A percentile compares a stretch with the other conserved stretches of the same genome.
phyloP scores from a whole-genome alignment of 2,888 invertebrate species.

The Troides aeacus region DNA sequence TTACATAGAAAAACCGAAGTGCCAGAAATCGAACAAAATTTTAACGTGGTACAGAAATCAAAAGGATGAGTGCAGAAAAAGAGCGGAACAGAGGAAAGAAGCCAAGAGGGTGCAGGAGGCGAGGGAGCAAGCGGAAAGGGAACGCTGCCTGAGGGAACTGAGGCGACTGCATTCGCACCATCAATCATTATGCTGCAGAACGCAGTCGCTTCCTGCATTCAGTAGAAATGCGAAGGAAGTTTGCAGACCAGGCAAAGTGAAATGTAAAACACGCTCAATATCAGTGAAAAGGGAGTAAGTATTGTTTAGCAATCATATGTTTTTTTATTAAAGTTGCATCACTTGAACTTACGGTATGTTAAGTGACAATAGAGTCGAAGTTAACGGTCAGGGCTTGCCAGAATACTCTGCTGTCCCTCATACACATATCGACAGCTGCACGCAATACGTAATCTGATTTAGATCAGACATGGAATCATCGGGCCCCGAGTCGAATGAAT shows the following conservation, averaged over 20 bases:
- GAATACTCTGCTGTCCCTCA: too few species aligned
- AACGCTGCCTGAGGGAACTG: conserved; percentile 25
- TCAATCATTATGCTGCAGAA: conserved; percentile 16
- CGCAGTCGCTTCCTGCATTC: conserved; percentile 22
- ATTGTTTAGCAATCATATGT: neutral
- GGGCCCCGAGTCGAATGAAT: too few species aligned
- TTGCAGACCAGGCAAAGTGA: conserved; percentile 9
- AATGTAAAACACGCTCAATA: conserved; percentile 8
- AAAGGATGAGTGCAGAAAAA: conserved; percentile 5
- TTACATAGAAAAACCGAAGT: conserved; percentile 21
- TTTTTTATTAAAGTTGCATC: neutral
- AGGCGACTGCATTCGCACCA: conserved; percentile 23
- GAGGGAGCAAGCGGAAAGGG: conserved; percentile 17
- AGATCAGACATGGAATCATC: too few species aligned
- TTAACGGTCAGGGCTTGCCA: too few species aligned
- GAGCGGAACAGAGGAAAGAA: conserved; percentile 2
- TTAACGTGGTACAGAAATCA: conserved; percentile 8
- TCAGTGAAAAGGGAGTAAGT: conserved; percentile 13
- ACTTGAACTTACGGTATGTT: too few species aligned
- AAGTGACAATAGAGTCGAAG: too few species aligned
- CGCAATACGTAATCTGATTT: too few species aligned
- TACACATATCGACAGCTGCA: too few species aligned
- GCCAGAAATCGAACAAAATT: neutral
- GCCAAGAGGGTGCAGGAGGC: neutral
- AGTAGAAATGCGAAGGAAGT: conserved; percentile 7